Evolutionary conservation across 1,140 invertebrate genomes (phyloP), one percentile per base, ranked within the genome.

Genomic region (Hestina assimilis): DNA sequence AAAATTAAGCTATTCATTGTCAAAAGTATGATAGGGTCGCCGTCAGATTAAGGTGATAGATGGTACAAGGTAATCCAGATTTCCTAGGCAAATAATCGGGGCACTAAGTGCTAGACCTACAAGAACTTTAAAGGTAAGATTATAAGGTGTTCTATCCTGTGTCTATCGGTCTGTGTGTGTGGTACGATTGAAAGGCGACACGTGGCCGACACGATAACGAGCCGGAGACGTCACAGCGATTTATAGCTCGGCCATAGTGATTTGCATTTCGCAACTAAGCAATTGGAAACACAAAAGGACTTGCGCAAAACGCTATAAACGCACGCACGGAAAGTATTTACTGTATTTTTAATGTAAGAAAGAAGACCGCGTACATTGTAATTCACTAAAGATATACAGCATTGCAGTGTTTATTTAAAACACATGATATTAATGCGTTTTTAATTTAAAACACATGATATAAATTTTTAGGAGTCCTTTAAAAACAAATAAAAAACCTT

Each of bases 101-200:
- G 31, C 11, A 11, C 45, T 9, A 50, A 50, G 47, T 50, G 47
- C 20, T 50, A 23, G 11, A 23, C 14, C 6, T 20, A 11, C 31
- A 17, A 24, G n/a, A 8, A 15, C 23, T 21, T 26, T 40, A 23
- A 15, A 20, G 24, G 24, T 21, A 24, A 19, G 8, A 8, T n/a
- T 24, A 38, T 50, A 20, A 15, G 47, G 21, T 40, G 24, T 15
- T 26, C 7, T 15, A 26, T 50, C 12, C 33, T 11, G 24, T 50
- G 21, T 50, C 8, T 9, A 14, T 14, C 4, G 1, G 4, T 1
- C 17, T 17, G 28, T 38, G 21, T 50, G 33, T 33, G 31, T 50
- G 33, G 47, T 50, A 33, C 33, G 47, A 50, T 50, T 33, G 47
- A 50, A 50, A 50, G 46, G 46, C 46, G 46, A 50, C 46, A 50